Evolutionary conservation across 2,888 invertebrate genomes (phyloP), one percentile per base, ranked within the genome.

Genomic region (Aromia moschata): DNA sequence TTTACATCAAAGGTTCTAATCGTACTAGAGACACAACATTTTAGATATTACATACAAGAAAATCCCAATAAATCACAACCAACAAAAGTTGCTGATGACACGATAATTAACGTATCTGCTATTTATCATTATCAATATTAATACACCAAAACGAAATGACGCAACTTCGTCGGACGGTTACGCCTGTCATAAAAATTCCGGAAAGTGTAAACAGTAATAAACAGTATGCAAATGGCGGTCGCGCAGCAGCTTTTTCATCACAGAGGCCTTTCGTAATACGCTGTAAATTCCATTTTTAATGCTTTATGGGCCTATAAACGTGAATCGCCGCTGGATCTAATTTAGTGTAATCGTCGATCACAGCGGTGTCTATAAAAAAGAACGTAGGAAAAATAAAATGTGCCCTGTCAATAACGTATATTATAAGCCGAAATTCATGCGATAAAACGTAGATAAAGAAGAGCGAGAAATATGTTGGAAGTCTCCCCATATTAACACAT

Each of bases 301-400:
- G 36, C 33, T 47, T 47, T 18, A 47, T 47, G 3, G 18, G 10
- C 4, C 47, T 47, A 37, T 37, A 47, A 47, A 47, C 12, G 18
- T 5, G n/a, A 47, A 5, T 18, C 14, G 37, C 36, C 4, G 47
- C 37, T 47, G 12, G 14, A 47, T 47, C 2, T 20, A 18, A 37
- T 41, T 41, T 18, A 41, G 12, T 14, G 14, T 47, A 47, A 37
- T 47, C 37, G 12, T 20, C 36, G 18, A 4, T 14, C 10, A 5
- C 4, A 37, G 25, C 36, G 47, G 37, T 12, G 20, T 47, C 7
- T 5, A 11, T 10, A 33, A 33, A 47, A 47, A 47, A 47, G 15
- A 12, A 11, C 14, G 2, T 5, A 37, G 11, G 37, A 37, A 36
- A 20, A 37, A 47, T 37, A 47, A 37, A 37, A 47, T 33, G 25